Conservation (phyloP, 2,888 invertebrate genomes). For the Megalurothrips usitatus region DNA sequence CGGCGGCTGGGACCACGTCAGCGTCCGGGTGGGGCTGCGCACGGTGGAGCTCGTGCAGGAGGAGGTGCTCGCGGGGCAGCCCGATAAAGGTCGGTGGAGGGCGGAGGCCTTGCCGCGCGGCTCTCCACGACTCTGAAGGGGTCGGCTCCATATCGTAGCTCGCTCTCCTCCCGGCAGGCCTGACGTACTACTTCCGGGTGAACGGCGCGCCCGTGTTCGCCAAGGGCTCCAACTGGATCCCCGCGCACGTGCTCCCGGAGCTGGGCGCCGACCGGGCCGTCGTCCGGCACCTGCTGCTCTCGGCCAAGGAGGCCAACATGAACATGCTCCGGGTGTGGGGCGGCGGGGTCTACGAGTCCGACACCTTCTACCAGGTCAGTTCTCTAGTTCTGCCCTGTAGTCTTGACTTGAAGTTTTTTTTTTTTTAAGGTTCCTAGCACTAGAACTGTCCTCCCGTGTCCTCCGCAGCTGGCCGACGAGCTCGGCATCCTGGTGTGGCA, state of each 20-base stretch:
- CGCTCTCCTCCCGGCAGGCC: slow-evolving; percentile 50
- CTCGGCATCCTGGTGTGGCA: slow-evolving; percentile 95
- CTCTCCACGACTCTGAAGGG: too few species aligned
- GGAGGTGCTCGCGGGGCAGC: slow-evolving; percentile 46
- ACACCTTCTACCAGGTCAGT: slow-evolving; percentile 78
- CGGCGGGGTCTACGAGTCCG: slow-evolving; percentile 91
- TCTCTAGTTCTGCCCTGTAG: too few species aligned
- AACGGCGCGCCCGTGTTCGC: slow-evolving; percentile 85
- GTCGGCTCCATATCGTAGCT: neutral
- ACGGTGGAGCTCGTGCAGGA: slow-evolving; percentile 78
- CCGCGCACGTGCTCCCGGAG: slow-evolving; percentile 79
- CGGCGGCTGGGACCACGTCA: slow-evolving; percentile 47
- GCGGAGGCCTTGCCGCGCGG: too few species aligned
- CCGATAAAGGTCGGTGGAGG: slow-evolving; percentile 33
- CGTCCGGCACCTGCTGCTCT: slow-evolving; percentile 60
- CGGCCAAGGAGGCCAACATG: slow-evolving; percentile 76
- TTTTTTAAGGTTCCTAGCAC: neutral
- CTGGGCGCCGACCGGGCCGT: slow-evolving; percentile 52
- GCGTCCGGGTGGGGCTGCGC: slow-evolving; percentile 75
- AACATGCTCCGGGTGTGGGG: slow-evolving; percentile 97
- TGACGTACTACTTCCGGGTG: slow-evolving; percentile 80
- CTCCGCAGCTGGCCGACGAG: slow-evolving; percentile 64
- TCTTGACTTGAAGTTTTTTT: too few species aligned
- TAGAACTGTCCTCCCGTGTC: slow-evolving; percentile 10
- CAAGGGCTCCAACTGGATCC: slow-evolving; percentile 94